phyloP scores from a whole-genome alignment of 1,140 invertebrate genomes.

The Ceratosolen solmsi region DNA sequence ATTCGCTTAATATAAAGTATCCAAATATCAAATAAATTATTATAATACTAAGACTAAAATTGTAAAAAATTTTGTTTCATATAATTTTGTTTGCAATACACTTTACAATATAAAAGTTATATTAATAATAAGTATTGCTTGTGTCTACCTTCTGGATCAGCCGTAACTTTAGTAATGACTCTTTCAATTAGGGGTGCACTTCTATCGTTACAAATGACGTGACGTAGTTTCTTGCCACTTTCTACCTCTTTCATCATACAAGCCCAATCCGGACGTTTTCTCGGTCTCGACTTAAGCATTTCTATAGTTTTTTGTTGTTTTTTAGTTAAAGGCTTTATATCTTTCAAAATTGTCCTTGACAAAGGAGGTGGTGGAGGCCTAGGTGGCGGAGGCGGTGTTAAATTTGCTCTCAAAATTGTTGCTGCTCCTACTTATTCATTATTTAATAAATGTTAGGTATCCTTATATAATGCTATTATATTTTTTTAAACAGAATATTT shows the following conservation, averaged over 20 bases:
- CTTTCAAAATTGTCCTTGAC: conserved; percentile 67
- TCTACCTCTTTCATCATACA: conserved; percentile 93
- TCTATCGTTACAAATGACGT: conserved; percentile 89
- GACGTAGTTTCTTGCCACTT: conserved; percentile 82
- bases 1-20: no score
- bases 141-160: conserved; percentile 76
- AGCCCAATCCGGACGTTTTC: conserved; percentile 88
- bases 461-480: no score
- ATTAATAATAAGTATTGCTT: no score
- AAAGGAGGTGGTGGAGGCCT: conserved; percentile 83
- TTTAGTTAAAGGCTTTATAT: conserved; percentile 71
- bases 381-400: conserved; percentile 78
- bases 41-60: no score
- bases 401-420: conserved; percentile 68
- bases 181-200: conserved; percentile 75
- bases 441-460: background rate
- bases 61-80: no score
- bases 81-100: no score
- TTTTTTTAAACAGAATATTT: no score
- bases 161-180: conserved; percentile 74
- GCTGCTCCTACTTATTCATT: conserved; percentile 63
- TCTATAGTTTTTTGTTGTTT: conserved; percentile 78
- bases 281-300: conserved; percentile 80
- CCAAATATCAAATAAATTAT: no score
- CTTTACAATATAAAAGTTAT: no score